Conservation (phyloP, 2,888 invertebrate species). For the Rotaria socialis region DNA sequence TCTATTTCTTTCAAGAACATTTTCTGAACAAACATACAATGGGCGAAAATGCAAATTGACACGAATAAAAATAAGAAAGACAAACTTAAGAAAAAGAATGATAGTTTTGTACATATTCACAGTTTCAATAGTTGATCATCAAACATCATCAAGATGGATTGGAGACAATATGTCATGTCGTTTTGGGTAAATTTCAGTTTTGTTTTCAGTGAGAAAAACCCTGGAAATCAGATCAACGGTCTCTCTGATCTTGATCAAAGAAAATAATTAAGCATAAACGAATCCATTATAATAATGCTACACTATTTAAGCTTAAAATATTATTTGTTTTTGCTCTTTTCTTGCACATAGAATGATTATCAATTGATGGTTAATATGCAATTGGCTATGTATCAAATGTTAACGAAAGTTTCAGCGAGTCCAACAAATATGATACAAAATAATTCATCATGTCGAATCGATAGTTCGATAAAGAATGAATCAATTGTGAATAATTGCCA, state of each 20-base stretch:
- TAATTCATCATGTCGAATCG: neutral
- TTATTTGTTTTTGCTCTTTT: neutral
- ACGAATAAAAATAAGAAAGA: neutral
- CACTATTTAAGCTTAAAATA: neutral
- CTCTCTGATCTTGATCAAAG: neutral
- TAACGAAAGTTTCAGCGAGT: neutral
- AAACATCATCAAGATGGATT: conserved; percentile 4
- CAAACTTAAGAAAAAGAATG: neutral
- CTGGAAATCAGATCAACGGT: neutral
- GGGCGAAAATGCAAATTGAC: neutral
- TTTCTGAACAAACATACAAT: conserved; percentile 3
- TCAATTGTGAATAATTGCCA: neutral
- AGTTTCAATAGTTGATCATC: neutral
- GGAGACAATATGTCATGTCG: conserved; percentile 2
- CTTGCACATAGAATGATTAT: neutral
- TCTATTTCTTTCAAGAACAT: neutral
- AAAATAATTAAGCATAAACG: neutral
- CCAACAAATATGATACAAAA: neutral
- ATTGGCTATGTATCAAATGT: conserved; percentile 11
- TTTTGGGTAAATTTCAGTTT: neutral
- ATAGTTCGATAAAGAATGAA: too few relatives aligned
- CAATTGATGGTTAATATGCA: conserved; percentile 7
- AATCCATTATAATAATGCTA: too few relatives aligned
- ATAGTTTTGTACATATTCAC: neutral
- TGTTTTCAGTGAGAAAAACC: neutral